phyloP scores from a whole-genome alignment of 2,797 vertebrate genomes.

The Gymnoscopelus braueri region DNA sequence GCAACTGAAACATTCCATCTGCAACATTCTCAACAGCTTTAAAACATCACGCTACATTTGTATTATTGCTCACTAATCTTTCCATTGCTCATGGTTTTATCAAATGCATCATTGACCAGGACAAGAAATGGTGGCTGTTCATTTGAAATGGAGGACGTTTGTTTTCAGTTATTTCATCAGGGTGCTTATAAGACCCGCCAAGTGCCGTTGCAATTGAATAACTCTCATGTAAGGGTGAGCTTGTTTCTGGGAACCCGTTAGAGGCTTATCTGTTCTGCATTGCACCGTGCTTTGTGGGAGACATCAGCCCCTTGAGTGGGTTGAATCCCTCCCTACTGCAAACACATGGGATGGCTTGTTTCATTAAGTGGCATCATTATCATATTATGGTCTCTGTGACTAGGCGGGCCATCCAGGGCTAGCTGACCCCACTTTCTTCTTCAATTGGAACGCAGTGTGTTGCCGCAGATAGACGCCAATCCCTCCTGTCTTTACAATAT shows the following conservation, averaged over 20 bases:
- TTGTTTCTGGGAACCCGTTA: conserved; percentile 25
- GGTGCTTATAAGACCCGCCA: conserved; percentile 13
- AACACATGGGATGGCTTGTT: conserved; percentile 54
- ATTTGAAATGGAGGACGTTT: conserved; percentile 22
- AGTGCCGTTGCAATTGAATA: conserved; percentile 16
- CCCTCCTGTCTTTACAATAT: conserved; percentile 6
- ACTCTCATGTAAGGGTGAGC: conserved; percentile 19
- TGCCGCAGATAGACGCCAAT: conserved; percentile 31
- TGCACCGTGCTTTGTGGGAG: conserved; percentile 20
- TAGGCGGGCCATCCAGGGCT: conserved; percentile 29
- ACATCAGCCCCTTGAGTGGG: conserved; percentile 15
- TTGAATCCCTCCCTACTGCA: conserved; percentile 37
- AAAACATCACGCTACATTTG: conserved; percentile 13
- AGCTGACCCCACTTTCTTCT: conserved; percentile 32
- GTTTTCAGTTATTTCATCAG: conserved; percentile 30
- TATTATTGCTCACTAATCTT: conserved; percentile 14
- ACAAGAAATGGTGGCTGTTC: not conserved
- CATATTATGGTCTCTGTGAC: conserved; percentile 43
- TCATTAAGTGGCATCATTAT: conserved; percentile 51
- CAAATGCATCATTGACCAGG: not conserved
- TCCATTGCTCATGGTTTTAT: conserved; percentile 18
- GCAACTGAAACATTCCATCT: conserved; percentile 14
- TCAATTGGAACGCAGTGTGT: conserved; percentile 22
- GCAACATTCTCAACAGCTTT: conserved; percentile 12
- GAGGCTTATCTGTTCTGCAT: conserved; percentile 34